Conservation (phyloP, 2,797 vertebrate genomes). For the Manis crassicaudata region DNA sequence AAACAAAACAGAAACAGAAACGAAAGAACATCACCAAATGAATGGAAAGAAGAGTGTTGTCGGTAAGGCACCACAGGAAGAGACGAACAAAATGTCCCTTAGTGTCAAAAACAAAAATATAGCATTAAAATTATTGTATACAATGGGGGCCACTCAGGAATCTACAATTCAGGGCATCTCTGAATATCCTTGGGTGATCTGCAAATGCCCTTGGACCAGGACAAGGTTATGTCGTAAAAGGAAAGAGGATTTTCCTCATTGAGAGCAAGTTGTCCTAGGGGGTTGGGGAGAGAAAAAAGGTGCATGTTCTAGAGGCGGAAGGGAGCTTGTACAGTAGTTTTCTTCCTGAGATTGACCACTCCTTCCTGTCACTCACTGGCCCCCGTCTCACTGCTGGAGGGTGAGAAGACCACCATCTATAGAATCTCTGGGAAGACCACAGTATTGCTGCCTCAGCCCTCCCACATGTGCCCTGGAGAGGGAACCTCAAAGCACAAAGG, state of each 20-base stretch:
- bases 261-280: background rate
- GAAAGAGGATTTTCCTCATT: background rate
- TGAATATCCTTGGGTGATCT: background rate
- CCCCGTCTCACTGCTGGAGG: background rate
- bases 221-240: background rate
- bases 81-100: background rate
- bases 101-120: background rate
- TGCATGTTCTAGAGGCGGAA: background rate
- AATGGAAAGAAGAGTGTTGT: background rate
- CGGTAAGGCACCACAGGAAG: background rate
- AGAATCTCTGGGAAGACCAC: background rate
- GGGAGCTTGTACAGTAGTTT: background rate
- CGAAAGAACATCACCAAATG: background rate
- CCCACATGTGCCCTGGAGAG: background rate
- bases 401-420: background rate
- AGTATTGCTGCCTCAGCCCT: background rate
- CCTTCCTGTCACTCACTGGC: background rate
- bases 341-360: background rate
- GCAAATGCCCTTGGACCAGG: background rate
- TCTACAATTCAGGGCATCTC: background rate
- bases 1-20: background rate
- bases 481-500: background rate
- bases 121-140: background rate
- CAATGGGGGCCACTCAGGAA: background rate
- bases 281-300: background rate